These are phyloP conservation scores for Leptinotarsa peninsularis DNA, from an alignment of 2,888 invertebrate species.

Conservation along the genomic window DNA sequence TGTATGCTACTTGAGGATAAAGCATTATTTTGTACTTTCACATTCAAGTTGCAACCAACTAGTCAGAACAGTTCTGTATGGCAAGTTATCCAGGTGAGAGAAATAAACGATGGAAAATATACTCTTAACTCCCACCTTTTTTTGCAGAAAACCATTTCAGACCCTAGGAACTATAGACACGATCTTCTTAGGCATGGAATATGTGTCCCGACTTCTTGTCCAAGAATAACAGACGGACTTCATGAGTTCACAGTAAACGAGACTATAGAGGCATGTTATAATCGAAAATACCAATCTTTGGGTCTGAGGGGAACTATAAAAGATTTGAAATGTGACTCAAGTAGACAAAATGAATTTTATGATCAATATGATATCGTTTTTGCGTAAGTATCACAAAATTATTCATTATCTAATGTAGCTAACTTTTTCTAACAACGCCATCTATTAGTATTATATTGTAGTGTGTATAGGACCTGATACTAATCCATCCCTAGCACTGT, in stretches of 20 bases:
- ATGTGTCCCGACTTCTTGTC: constrained; percentile 54
- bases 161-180: constrained; percentile 56
- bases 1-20: constrained; percentile 47
- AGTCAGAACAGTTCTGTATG: constrained; percentile 38
- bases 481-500: too few species aligned
- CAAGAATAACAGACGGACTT: constrained; percentile 18
- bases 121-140: not conserved
- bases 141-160: constrained; percentile 53
- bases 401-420: too few species aligned
- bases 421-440: too few species aligned
- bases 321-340: constrained; percentile 49
- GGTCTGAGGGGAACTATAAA: constrained; percentile 51
- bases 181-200: constrained; percentile 57
- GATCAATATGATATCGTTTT: constrained; percentile 45
- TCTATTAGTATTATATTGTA: too few species aligned
- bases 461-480: too few species aligned
- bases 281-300: constrained; percentile 47
- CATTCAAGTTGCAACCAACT: constrained; percentile 45
- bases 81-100: constrained; percentile 46
- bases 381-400: constrained; percentile 39
- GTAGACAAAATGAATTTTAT: constrained; percentile 30
- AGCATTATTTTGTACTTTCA: constrained; percentile 47
- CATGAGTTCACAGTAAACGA: constrained; percentile 21
- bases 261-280: constrained; percentile 50
- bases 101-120: too few species aligned